Evolutionary conservation across 2,113 vertebrate species (phyloP).

Genomic region (Zosterops borbonicus): DNA sequence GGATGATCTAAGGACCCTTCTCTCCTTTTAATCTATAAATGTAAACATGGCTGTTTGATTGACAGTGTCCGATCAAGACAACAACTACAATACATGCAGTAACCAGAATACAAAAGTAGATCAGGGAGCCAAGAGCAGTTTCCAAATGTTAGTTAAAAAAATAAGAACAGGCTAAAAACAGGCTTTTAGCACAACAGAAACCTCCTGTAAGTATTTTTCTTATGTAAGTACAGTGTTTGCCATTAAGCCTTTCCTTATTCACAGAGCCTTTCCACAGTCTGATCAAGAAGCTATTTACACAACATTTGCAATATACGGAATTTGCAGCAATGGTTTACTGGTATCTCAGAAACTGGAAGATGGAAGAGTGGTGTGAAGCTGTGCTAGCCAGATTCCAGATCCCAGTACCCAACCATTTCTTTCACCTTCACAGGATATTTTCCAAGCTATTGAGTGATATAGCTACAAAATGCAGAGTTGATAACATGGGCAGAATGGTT

Average conservation of each 20-base stretch:
- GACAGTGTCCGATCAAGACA: neutral
- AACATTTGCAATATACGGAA: neutral
- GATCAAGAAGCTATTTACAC: neutral
- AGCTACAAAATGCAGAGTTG: neutral
- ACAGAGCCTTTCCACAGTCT: neutral
- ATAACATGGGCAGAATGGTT: neutral
- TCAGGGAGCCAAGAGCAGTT: neutral
- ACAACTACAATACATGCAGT: neutral
- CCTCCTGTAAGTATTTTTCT: neutral
- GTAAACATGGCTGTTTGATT: neutral
- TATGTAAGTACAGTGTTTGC: fast-evolving
- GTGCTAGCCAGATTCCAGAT: neutral
- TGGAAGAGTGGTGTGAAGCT: neutral
- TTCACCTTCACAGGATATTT: neutral
- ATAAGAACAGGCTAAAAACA: neutral
- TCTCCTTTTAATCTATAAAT: neutral
- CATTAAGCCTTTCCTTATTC: neutral
- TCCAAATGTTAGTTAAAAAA: neutral
- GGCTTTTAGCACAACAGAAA: neutral
- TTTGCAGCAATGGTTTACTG: neutral
- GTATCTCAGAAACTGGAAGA: neutral
- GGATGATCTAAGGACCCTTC: neutral
- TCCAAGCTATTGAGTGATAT: neutral
- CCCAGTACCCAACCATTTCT: neutral
- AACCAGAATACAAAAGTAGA: neutral